phyloP scores from a whole-genome alignment of 2,113 vertebrate genomes.

The Chloropsis cyanopogon region DNA sequence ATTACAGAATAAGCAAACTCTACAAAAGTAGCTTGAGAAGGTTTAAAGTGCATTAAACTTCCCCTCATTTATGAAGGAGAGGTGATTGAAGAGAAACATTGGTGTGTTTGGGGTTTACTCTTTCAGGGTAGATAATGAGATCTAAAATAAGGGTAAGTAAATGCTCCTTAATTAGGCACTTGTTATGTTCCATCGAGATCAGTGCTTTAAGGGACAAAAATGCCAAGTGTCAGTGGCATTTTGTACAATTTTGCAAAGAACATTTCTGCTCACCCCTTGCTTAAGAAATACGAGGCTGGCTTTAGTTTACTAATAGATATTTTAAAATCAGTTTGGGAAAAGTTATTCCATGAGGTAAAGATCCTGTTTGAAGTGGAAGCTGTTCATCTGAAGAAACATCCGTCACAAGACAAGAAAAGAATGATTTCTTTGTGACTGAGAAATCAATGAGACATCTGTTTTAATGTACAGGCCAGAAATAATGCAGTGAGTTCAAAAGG shows the following conservation, averaged over 20 bases:
- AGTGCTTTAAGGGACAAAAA: background rate
- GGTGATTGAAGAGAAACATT: background rate
- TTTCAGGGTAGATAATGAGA: conserved; percentile 26
- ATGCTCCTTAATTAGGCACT: conserved; percentile 3
- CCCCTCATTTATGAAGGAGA: background rate
- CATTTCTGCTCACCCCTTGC: background rate
- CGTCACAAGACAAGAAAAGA: conserved; percentile 46
- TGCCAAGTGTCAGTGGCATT: background rate
- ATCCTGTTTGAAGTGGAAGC: conserved; percentile 6
- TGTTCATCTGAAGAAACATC: conserved; percentile 47
- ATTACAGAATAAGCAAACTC: background rate
- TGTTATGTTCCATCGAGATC: background rate
- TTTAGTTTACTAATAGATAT: conserved; percentile 21
- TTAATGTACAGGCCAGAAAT: conserved; percentile 48
- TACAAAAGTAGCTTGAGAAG: background rate
- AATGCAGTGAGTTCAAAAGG: conserved; percentile 39
- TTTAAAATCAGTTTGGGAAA: conserved; percentile 19
- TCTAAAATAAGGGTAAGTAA: background rate
- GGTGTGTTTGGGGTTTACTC: background rate
- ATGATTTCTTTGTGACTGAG: conserved; percentile 59
- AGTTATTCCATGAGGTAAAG: conserved; percentile 47
- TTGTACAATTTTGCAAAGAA: background rate
- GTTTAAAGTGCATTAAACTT: background rate
- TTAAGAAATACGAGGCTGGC: background rate
- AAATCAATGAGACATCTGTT: conserved; percentile 65